Evolutionary conservation across 2,888 invertebrate species (phyloP), one percentile per base, ranked within the genome.

Genomic region (Nemotelus pantherinus): DNA sequence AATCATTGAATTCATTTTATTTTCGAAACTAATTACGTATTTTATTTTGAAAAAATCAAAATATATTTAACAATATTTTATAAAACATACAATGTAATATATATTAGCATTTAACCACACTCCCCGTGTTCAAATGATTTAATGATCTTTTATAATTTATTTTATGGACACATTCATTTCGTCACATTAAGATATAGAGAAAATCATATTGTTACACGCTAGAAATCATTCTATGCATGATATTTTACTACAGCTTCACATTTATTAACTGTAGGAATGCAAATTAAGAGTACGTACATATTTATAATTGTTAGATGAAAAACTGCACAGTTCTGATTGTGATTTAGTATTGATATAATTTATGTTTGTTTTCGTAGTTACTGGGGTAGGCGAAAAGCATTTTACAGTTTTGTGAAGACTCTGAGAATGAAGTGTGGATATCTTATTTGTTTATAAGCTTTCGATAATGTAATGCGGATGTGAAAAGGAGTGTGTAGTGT

Each of bases 1-100:
- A 70, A 70, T 70, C 70, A 70, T 70, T 70, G 53, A 70, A 70
- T 70, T 70, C 70, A 70, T 70, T 70, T 70, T 70, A 70, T 70
- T 70, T 70, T 70, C 70, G 41, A 43, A 70, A 70, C 41, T 55
- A 55, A 70, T 48, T 70, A 55, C 25, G 41, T 25, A 9, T 25
- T 60, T 5, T 60, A 60, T 57, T 57, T 39, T 60, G 60, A 60
- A 60, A 60, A 50, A 7, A 25, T 25, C 25, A 25, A 25, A 25
- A 25, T 25, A 25, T 25, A 3, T 39, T 25, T 58, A 60, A 50
- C 25, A 60, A 3, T 25, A 7, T 50, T 50, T 50, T 60, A 60
- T 60, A 3, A 58, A 9, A 58, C 58, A 58, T n/a, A 4, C 60
- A 60, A 25, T 39, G 41, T 39, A 60, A 60, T 60, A 41, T 3